Conservation (phyloP, 2,888 invertebrate genomes). For the Reticulitermes lucifugus region DNA sequence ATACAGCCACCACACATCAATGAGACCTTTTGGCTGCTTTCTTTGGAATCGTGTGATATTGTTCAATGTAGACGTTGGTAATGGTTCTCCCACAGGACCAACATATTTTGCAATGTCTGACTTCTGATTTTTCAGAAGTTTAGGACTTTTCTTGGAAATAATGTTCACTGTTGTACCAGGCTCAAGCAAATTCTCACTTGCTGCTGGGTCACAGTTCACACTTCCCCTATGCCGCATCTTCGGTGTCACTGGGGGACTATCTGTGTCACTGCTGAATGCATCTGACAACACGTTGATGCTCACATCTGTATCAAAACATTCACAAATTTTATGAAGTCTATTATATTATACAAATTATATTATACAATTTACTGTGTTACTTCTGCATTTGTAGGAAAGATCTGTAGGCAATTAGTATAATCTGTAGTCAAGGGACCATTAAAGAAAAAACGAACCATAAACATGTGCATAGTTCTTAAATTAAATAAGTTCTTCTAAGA, state of each 20-base stretch:
- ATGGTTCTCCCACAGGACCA: slow-evolving; percentile 56
- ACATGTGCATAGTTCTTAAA: too few species aligned
- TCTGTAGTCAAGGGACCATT: too few species aligned
- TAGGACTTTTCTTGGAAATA: neutral
- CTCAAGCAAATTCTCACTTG: slow-evolving; percentile 8
- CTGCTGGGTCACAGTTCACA: slow-evolving; percentile 39
- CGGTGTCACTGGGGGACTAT: slow-evolving; percentile 59
- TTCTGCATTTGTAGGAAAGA: too few species aligned
- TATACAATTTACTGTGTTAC: too few species aligned
- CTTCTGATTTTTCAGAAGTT: slow-evolving; percentile 28
- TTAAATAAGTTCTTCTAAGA: too few species aligned
- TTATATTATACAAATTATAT: too few species aligned
- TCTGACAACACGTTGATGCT: neutral
- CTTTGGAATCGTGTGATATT: slow-evolving; percentile 56
- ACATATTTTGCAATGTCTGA: slow-evolving; percentile 39
- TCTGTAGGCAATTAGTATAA: too few species aligned
- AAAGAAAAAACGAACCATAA: too few species aligned
- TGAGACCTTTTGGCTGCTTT: slow-evolving; percentile 63
- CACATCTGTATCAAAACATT: neutral
- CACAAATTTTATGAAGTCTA: neutral
- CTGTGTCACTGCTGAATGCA: slow-evolving; percentile 56
- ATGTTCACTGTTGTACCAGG: neutral
- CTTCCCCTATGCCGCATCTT: slow-evolving; percentile 54
- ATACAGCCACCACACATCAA: slow-evolving; percentile 74
- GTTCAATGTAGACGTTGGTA: slow-evolving; percentile 57